Percentiles rank a stretch among this genome's conserved stretches.
phyloP scores from a whole-genome alignment of 2,797 vertebrate species.

The Oryzias sinensis region DNA sequence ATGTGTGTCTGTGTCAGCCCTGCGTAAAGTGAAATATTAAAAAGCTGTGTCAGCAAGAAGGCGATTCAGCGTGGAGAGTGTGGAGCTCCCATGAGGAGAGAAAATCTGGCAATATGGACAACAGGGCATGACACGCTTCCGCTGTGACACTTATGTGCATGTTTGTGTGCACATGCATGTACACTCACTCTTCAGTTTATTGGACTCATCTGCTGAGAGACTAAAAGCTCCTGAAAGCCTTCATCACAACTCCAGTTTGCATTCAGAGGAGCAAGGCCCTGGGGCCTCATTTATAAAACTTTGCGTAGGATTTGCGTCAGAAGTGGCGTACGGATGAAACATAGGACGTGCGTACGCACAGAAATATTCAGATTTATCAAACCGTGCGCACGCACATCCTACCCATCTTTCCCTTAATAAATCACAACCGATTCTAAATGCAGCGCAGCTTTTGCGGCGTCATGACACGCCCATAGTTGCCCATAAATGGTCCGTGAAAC shows the following conservation, averaged over 20 bases:
- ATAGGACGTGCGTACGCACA: no score
- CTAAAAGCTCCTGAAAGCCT: not conserved
- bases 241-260: not conserved
- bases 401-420: no score
- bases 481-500: no score
- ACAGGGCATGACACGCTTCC: constrained; percentile 61
- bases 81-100: constrained; percentile 48
- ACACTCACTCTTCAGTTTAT: not conserved
- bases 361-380: no score
- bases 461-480: no score
- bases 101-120: constrained; percentile 69
- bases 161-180: not conserved
- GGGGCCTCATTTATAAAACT: no score
- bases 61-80: constrained; percentile 24
- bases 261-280: not conserved
- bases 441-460: no score
- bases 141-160: constrained; percentile 41
- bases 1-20: constrained; percentile 49
- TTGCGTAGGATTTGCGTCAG: no score
- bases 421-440: no score
- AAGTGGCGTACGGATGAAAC: no score
- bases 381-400: no score
- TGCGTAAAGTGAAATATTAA: constrained; percentile 73
- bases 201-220: no score
- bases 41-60: constrained; percentile 72